Percentiles rank a stretch among this genome's conserved stretches.
Conservation (phyloP, 2,113 vertebrate species). For the Apus apus region DNA sequence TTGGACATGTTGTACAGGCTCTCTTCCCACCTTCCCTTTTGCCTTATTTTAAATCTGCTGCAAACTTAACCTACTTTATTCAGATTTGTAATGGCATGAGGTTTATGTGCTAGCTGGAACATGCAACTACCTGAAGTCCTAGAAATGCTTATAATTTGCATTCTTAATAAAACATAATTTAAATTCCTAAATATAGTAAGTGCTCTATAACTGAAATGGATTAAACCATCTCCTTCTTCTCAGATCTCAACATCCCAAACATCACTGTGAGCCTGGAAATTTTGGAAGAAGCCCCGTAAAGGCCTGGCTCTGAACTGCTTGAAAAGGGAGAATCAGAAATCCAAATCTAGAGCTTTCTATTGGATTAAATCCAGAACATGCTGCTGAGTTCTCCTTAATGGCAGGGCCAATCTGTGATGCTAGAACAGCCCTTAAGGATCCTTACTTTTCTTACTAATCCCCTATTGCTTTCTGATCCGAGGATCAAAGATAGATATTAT, state of each 20-base stretch:
- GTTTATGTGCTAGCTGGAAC: conserved; percentile 49
- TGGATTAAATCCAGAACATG: not conserved
- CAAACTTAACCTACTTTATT: conserved; percentile 23
- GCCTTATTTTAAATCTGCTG: conserved; percentile 28
- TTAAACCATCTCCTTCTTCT: not conserved
- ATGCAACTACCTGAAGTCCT: conserved; percentile 33
- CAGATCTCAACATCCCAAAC: not conserved
- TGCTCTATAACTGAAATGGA: not conserved
- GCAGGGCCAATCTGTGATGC: not conserved
- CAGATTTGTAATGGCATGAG: conserved; percentile 24
- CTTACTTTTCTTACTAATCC: not conserved
- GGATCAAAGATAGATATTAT: not conserved
- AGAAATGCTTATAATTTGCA: conserved; percentile 55
- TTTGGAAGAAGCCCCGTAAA: not conserved
- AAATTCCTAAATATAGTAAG: conserved; percentile 59
- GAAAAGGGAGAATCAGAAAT: not conserved
- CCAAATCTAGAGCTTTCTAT: not conserved
- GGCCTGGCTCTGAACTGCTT: not conserved
- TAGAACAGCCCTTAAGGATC: not conserved
- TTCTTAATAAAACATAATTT: conserved; percentile 64
- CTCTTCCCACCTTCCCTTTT: not conserved
- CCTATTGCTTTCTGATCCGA: not conserved
- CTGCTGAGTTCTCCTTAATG: not conserved
- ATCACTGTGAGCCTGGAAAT: not conserved
- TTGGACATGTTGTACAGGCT: not conserved